Evolutionary conservation across 2,888 invertebrate species (phyloP), one percentile per base, ranked within the genome.

Genomic region (Drosophila differens): DNA sequence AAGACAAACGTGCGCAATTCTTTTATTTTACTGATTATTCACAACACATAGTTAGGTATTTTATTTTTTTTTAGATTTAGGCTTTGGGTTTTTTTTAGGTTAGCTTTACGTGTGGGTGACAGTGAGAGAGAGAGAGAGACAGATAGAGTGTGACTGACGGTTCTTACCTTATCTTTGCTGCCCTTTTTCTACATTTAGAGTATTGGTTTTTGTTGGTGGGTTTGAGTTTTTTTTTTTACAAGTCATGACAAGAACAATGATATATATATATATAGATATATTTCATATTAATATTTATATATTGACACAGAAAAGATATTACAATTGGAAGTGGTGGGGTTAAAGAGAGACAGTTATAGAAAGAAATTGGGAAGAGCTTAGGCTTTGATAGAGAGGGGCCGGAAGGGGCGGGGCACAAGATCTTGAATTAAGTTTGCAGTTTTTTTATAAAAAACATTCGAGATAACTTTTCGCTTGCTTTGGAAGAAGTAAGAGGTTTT

Each of bases 101-200:
- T 67, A 58, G 60, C 63, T 70, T 84, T 81, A 81, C 76, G 79
- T 68, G 67, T 83, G 72, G 44, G 60, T 68, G 68, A 82, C 74
- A 79, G 53, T 79, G 67, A 67, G 76, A 59, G 52, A 54, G 37
- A 35, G 37, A 57, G 57, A 57, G 54, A 35, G 54, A 32, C 14
- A 74, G 72, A 61, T 70, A 70, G 70, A 55, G 53, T 73, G 71
- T 76, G 74, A 52, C 85, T 79, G 75, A 79, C 76, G 74, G 73
- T 81, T 91, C 96, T 96, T 96, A 96, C 97, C 96, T 97, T 97
- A 94, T 97, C 97, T 94, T 96, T 95, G 94, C 97, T 97, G 94
- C 97, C 97, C 94, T 97, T 97, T 95, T 97, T 97, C 97, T 97
- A 95, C 89, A 93, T 91, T 91, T 69, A 82, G 74, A 59, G 60